These are phyloP conservation scores for Rhipidura dahli DNA, from an alignment of 2,113 vertebrate genomes.

Conservation along the genomic window DNA sequence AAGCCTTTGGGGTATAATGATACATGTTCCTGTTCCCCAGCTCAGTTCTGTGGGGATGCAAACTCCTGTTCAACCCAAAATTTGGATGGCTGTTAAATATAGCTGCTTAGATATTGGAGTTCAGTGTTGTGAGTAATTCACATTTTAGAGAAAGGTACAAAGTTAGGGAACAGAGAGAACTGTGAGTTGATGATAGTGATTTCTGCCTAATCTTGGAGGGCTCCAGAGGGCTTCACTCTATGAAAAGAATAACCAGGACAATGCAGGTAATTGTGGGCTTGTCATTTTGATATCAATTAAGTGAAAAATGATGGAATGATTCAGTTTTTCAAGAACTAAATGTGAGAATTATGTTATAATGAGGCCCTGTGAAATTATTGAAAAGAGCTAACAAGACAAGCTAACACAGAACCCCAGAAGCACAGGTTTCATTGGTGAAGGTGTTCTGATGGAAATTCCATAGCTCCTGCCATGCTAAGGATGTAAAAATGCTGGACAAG, in stretches of 20 bases:
- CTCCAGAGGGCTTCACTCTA: not conserved
- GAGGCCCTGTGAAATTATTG: not conserved
- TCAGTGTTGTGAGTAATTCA: not conserved
- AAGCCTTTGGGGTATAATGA: not conserved
- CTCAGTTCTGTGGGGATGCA: not conserved
- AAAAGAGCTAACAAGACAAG: not conserved
- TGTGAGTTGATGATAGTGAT: not conserved
- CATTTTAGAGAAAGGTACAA: not conserved
- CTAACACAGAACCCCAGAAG: not conserved
- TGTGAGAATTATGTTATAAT: not conserved
- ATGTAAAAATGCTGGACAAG: not conserved
- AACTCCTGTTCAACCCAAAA: not conserved
- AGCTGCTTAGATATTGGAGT: not conserved
- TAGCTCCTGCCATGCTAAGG: not conserved
- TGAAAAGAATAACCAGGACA: not conserved
- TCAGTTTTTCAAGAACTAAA: not conserved
- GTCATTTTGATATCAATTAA: not conserved
- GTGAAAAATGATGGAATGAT: conserved; percentile 12
- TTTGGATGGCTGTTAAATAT: not conserved
- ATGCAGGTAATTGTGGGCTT: not conserved
- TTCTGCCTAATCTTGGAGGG: not conserved
- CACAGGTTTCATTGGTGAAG: not conserved
- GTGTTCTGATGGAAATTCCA: not conserved
- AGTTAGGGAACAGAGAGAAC: not conserved
- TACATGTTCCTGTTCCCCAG: not conserved